Evolutionary conservation across 2,888 invertebrate genomes (phyloP), one percentile per base, ranked within the genome.

Genomic region (Reticulitermes lucifugus): DNA sequence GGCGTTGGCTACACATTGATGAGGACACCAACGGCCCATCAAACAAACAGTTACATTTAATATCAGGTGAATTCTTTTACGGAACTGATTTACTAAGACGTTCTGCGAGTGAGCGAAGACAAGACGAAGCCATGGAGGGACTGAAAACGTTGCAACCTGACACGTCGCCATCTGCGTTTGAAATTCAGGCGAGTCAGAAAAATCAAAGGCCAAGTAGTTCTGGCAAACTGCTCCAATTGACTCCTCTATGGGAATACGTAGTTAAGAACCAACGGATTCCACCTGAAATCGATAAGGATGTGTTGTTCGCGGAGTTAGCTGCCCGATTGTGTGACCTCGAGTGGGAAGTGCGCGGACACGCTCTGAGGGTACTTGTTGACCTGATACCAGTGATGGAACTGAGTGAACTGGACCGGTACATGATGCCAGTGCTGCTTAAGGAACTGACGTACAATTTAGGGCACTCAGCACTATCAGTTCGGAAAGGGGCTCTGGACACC

Each of bases 311-410:
- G 84, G 96, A 96, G 88, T 94, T 96, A 89, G 92, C 94, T 77
- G 95, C 95, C 88, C 93, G 96, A 82, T 92, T 96, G 79, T 93
- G 94, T 70, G 96, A 96, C 90, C 95, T 96, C 1, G 96, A 97
- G 90, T 95, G 96, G 94, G 96, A 96, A 91, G 96, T 97, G 60
- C 93, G 96, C 18, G 95, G 96, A 87, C 96, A 97, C 90, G 96
- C 96, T 46, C 91, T 97, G 10, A 91, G 96, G 83, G 96, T 97
- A 14, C 93, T 97, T 65, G 94, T 94, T 51, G 96, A 97, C 90
- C 93, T 97, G 2, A 92, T 97, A 80, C 96, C 96, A 6, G 94
- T 96, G 71, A 93, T 96, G 87, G 93, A 94, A 73, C 86, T 87
- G 12, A 93, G 93, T 82, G 93, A 93, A 83, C 92, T 96, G 25